Percentiles rank a stretch among this genome's conserved stretches.
These are phyloP conservation scores for Pseudoatta argentina DNA, from an alignment of 1,140 invertebrate genomes.

Conservation along the genomic window DNA sequence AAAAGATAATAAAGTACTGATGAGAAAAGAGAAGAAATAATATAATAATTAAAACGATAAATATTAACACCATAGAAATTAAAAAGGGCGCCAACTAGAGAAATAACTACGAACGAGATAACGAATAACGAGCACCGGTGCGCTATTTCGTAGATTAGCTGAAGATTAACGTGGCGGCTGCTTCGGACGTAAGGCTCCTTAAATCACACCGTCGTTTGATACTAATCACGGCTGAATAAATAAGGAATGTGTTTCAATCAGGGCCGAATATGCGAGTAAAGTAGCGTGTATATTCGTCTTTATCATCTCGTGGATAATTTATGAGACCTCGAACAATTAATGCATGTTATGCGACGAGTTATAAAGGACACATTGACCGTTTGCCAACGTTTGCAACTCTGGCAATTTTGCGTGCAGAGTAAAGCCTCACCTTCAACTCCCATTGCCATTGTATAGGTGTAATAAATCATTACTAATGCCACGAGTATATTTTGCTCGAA, in stretches of 20 bases:
- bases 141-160: constrained; percentile 61
- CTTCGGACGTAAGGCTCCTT: constrained; percentile 25
- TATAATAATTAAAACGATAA: constrained; percentile 32
- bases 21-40: not conserved
- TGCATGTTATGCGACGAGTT: constrained; percentile 27
- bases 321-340: constrained; percentile 46
- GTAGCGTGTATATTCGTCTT: constrained; percentile 22
- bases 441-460: not conserved
- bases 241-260: constrained; percentile 63
- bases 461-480: not conserved
- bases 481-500: not conserved
- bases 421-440: not conserved
- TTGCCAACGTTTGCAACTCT: not conserved
- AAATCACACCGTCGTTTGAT: constrained; percentile 63
- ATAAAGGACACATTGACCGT: constrained; percentile 24
- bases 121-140: constrained; percentile 26
- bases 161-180: not conserved
- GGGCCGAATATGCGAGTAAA: constrained; percentile 33
- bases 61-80: constrained; percentile 17
- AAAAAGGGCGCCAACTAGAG: not conserved
- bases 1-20: constrained; percentile 1
- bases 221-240: constrained; percentile 68
- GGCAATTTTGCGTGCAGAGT: constrained; percentile 39
- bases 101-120: constrained; percentile 20
- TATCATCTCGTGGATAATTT: constrained; percentile 51